A percentile compares a stretch with the other conserved stretches of the same genome.
Evolutionary conservation across 1,140 invertebrate species (phyloP).

Genomic region (Orussus abietinus): DNA sequence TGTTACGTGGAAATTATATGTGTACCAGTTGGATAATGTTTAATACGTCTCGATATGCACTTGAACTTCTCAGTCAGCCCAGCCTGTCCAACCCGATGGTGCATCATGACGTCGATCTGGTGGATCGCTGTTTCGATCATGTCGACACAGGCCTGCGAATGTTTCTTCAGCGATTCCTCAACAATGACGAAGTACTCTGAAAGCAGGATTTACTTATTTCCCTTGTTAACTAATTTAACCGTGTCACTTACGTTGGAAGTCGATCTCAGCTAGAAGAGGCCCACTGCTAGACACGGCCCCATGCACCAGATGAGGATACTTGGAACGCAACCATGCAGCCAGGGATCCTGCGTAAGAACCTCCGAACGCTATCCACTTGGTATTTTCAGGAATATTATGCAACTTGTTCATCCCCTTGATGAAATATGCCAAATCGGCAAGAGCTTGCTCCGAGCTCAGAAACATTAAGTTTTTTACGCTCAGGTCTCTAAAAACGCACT

Average conservation of each 20-base stretch:
- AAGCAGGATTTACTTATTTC: slow-evolving; percentile 43
- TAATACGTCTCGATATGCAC: too few relatives aligned
- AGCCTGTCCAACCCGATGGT: slow-evolving; percentile 58
- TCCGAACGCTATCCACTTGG: slow-evolving; percentile 91
- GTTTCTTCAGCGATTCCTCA: slow-evolving; percentile 61
- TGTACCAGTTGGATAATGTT: slow-evolving; percentile 10
- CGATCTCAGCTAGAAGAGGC: slow-evolving; percentile 75
- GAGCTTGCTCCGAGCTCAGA: slow-evolving; percentile 80
- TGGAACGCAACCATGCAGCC: slow-evolving; percentile 83
- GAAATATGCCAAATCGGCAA: slow-evolving; percentile 83
- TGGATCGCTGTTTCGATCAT: slow-evolving; percentile 62
- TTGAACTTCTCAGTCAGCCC: slow-evolving; percentile 66
- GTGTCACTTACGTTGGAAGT: slow-evolving; percentile 71
- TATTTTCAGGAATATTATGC: slow-evolving; percentile 58
- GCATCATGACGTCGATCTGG: slow-evolving; percentile 63
- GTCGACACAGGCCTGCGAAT: slow-evolving; percentile 61
- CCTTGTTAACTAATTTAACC: too few relatives aligned
- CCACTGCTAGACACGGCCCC: slow-evolving; percentile 85
- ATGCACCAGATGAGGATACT: slow-evolving; percentile 86
- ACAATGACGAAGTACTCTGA: slow-evolving; percentile 76
- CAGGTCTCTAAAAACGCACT: slow-evolving; percentile 61
- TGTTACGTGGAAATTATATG: slow-evolving; percentile 13
- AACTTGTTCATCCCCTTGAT: slow-evolving; percentile 65
- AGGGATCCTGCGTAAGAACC: slow-evolving; percentile 90
- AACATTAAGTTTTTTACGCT: slow-evolving; percentile 73